Percentiles rank a stretch among this genome's conserved stretches.
Evolutionary conservation across 2,797 vertebrate genomes (phyloP).

Genomic region (Falco berigora): DNA sequence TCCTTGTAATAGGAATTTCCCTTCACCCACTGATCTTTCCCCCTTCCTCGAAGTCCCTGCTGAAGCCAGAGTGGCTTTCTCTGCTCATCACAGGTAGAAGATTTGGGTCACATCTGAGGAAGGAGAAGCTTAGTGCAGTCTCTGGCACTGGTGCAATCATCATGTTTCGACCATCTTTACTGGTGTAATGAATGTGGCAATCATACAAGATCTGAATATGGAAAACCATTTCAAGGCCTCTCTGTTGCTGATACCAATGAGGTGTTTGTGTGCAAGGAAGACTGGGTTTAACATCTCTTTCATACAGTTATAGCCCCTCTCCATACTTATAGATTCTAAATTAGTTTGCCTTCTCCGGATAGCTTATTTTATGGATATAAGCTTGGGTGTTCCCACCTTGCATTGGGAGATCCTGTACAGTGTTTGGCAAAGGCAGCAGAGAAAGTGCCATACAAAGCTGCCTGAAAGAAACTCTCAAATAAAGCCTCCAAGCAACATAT

Average conservation of each 20-base stretch:
- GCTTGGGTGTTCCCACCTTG: background rate
- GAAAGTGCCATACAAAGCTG: fast-evolving
- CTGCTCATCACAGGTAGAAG: background rate
- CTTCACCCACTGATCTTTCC: background rate
- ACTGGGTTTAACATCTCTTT: background rate
- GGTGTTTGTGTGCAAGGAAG: background rate
- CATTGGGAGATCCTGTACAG: background rate
- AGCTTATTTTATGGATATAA: background rate
- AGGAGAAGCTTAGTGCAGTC: background rate
- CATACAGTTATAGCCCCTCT: background rate
- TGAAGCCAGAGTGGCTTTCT: background rate
- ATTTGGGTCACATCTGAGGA: background rate
- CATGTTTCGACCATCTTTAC: background rate
- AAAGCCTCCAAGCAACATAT: background rate
- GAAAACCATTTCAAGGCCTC: background rate
- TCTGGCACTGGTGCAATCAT: background rate
- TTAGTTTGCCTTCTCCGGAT: background rate
- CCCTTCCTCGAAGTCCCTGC: background rate
- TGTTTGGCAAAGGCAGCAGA: background rate
- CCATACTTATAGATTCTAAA: background rate
- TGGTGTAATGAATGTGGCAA: background rate
- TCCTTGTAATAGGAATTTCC: background rate
- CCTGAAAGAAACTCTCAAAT: background rate
- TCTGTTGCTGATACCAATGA: background rate
- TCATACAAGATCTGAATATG: background rate